phyloP scores from a whole-genome alignment of 2,113 vertebrate genomes.

The Stigmatopora argus region DNA sequence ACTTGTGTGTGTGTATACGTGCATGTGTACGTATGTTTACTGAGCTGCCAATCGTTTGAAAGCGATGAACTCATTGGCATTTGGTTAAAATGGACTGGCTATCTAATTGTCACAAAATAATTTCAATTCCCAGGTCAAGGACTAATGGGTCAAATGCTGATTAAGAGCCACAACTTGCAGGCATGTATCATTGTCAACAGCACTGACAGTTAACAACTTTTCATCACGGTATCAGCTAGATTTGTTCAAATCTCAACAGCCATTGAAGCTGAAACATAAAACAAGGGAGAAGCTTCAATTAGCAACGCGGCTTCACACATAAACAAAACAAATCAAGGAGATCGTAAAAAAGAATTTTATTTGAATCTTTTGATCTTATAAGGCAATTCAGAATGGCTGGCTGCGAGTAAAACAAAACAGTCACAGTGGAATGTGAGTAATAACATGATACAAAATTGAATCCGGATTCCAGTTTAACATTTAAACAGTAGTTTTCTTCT shows the following conservation, averaged over 20 bases:
- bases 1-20: too few species aligned
- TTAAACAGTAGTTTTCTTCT: slow-evolving; percentile 3
- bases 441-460: slow-evolving; percentile 18
- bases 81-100: too few species aligned
- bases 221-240: neutral
- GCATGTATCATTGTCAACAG: neutral
- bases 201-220: neutral
- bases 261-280: neutral
- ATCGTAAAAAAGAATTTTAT: slow-evolving; percentile 39
- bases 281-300: neutral
- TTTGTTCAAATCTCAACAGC: neutral
- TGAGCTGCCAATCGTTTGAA: too few species aligned
- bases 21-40: too few species aligned
- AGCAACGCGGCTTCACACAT: neutral
- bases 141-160: too few species aligned
- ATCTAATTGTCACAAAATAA: too few species aligned
- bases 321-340: slow-evolving; percentile 4
- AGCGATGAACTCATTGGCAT: too few species aligned
- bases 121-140: too few species aligned
- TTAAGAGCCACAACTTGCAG: neutral
- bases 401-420: slow-evolving; percentile 49
- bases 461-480: neutral
- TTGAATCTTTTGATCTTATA: slow-evolving; percentile 36
- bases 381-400: slow-evolving; percentile 41
- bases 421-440: slow-evolving; percentile 52